A percentile compares a stretch with the other conserved stretches of the same genome.
Conservation (phyloP, 1,140 invertebrate species). For the Oncopodura yosiiana region DNA sequence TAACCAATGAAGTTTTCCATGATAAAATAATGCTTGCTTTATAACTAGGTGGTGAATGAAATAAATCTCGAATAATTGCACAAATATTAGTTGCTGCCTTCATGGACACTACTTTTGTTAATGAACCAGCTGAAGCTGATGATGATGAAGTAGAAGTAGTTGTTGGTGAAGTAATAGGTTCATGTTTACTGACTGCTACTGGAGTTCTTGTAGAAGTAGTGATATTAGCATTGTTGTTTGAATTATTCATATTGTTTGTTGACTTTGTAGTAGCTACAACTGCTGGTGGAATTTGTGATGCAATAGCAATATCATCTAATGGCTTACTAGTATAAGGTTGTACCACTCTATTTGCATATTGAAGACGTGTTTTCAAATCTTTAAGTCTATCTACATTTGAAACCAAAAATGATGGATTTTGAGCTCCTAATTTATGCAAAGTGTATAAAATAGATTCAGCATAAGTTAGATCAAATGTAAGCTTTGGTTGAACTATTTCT, state of each 20-base stretch:
- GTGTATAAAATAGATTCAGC: conserved; percentile 86
- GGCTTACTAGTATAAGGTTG: conserved; percentile 86
- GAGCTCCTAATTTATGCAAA: conserved; percentile 76
- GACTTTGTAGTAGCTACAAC: too few relatives aligned
- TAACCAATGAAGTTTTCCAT: conserved; percentile 63
- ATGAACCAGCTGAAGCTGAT: too few relatives aligned
- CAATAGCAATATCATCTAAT: conserved; percentile 64
- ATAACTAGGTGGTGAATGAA: conserved; percentile 84
- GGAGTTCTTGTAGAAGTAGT: too few relatives aligned
- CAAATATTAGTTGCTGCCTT: conserved; percentile 90
- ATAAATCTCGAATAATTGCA: conserved; percentile 83
- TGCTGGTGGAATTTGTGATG: too few relatives aligned
- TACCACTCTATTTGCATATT: conserved; percentile 83
- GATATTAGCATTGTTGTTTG: too few relatives aligned
- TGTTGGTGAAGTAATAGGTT: too few relatives aligned
- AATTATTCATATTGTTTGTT: too few relatives aligned
- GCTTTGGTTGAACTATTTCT: too few relatives aligned
- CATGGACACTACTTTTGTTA: conserved; percentile 53
- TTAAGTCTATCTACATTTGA: conserved; percentile 70
- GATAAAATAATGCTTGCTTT: conserved; percentile 77
- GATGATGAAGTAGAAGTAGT: too few relatives aligned
- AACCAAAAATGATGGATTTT: conserved; percentile 66
- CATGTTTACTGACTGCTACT: too few relatives aligned
- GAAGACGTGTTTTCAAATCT: conserved; percentile 72
- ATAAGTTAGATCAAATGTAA: conserved; percentile 71